Conservation (phyloP, 1,140 invertebrate genomes). For the Olivierus martensii region DNA sequence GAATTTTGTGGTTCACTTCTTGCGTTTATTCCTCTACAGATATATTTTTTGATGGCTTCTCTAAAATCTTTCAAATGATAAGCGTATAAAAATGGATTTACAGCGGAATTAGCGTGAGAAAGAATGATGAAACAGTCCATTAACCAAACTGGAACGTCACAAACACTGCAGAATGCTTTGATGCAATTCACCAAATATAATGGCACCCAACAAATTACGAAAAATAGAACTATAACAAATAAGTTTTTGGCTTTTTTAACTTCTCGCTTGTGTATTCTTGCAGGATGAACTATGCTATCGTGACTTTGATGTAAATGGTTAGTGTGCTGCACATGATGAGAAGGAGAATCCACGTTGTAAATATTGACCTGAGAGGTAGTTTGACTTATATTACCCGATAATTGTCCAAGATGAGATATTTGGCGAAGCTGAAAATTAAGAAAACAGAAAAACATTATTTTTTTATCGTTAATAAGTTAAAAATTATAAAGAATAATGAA, state of each 20-base stretch:
- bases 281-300: too few species aligned
- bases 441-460: too few species aligned
- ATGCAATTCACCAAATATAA: conserved; percentile 82
- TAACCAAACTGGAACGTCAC: conserved; percentile 48
- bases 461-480: too few species aligned
- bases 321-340: too few species aligned
- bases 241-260: conserved; percentile 82
- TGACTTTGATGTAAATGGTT: too few species aligned
- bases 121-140: conserved; percentile 70
- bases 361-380: too few species aligned
- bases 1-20: too few species aligned
- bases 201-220: conserved; percentile 84
- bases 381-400: too few species aligned
- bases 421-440: conserved; percentile 10
- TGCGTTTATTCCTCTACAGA: too few species aligned
- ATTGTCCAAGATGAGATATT: conserved; percentile 7
- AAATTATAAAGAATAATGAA: too few species aligned
- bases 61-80: conserved; percentile 78
- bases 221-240: conserved; percentile 77
- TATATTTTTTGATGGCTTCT: conserved; percentile 37
- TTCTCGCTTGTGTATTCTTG: conserved; percentile 41
- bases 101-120: conserved; percentile 74
- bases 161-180: conserved; percentile 56
- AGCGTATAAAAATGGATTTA: conserved; percentile 75
- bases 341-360: too few species aligned